Conservation (phyloP, 2,797 vertebrate genomes). For the Hemitrygon akajei region DNA sequence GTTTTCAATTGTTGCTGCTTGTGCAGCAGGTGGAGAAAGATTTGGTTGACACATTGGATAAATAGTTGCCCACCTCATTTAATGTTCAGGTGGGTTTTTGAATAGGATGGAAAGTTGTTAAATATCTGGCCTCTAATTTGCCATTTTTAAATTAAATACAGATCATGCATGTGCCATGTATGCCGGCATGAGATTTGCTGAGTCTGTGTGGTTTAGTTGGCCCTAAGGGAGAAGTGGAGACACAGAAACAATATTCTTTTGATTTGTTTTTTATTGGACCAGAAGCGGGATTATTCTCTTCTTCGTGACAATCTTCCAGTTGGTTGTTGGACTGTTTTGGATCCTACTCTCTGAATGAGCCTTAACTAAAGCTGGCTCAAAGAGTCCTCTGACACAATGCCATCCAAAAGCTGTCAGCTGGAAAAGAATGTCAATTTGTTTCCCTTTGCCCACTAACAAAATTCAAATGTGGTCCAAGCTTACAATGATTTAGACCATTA, state of each 20-base stretch:
- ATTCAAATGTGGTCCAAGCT: background rate
- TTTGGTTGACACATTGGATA: background rate
- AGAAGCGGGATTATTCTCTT: background rate
- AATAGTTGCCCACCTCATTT: background rate
- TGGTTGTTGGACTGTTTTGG: background rate
- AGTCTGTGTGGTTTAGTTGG: background rate
- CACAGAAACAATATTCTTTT: background rate
- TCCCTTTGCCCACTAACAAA: background rate
- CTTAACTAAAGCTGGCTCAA: too few relatives aligned
- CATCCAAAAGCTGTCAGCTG: background rate
- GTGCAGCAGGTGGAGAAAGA: background rate
- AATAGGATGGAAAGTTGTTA: background rate
- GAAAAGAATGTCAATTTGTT: background rate
- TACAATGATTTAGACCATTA: background rate
- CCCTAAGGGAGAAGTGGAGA: background rate
- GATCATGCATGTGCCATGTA: background rate
- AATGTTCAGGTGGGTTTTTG: background rate
- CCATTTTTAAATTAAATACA: background rate
- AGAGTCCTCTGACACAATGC: too few relatives aligned
- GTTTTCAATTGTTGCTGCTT: background rate
- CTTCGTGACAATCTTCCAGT: background rate
- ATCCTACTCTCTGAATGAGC: background rate
- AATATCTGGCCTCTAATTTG: background rate
- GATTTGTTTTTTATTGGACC: background rate
- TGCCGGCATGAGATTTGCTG: background rate